Evolutionary conservation across 2,113 vertebrate genomes (phyloP).

Genomic region (Rhabdomys dilectus): DNA sequence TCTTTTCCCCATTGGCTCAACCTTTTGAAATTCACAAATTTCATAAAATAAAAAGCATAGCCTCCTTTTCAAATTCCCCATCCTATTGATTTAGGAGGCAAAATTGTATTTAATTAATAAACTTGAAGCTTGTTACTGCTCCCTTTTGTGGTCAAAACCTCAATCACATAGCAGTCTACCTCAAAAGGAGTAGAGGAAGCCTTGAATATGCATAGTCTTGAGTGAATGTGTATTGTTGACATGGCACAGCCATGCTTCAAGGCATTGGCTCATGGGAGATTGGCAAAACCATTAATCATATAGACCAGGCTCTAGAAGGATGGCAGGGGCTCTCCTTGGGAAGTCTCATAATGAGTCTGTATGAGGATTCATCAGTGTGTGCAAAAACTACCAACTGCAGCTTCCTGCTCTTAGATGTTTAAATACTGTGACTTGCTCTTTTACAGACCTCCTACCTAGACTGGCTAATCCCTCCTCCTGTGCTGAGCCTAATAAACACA

Average conservation of each 20-base stretch:
- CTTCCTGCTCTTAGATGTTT: neutral
- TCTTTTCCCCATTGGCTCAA: neutral
- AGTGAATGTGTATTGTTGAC: neutral
- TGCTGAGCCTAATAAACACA: neutral
- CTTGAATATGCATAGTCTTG: neutral
- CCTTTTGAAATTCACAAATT: neutral
- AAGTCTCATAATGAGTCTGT: neutral
- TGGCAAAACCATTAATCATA: neutral
- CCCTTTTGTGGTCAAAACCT: neutral
- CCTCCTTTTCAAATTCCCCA: neutral
- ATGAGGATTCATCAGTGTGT: neutral
- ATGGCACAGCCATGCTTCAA: neutral
- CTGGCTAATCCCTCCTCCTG: neutral
- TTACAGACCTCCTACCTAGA: neutral
- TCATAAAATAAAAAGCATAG: too few relatives aligned
- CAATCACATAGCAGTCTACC: neutral
- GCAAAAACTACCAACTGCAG: neutral
- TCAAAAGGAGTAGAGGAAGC: neutral
- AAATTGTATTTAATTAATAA: neutral
- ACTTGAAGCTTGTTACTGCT: neutral
- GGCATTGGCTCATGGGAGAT: neutral
- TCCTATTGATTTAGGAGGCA: neutral
- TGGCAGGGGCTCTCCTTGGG: too few relatives aligned
- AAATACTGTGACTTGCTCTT: neutral
- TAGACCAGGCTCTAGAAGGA: neutral